Evolutionary conservation across 1,140 invertebrate genomes (phyloP).

Genomic region (Heliothis subflexa): DNA sequence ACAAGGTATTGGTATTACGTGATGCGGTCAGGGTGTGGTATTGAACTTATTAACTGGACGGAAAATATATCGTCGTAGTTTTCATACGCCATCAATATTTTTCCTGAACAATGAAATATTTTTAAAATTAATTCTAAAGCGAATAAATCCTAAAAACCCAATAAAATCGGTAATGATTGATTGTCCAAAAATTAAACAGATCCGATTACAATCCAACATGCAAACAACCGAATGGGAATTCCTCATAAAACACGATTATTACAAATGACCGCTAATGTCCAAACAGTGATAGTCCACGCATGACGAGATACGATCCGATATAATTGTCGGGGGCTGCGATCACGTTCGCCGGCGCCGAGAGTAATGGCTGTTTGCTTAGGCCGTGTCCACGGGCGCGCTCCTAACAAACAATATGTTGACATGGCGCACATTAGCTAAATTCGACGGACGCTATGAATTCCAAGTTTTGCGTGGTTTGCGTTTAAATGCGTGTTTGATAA

Average conservation of each 20-base stretch:
- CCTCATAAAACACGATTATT: conserved; percentile 40
- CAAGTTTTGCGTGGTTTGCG: conserved; percentile 46
- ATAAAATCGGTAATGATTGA: background rate
- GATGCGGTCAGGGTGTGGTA: background rate
- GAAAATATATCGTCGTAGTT: background rate
- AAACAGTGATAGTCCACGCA: conserved; percentile 40
- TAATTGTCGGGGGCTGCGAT: conserved; percentile 59
- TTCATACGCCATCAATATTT: background rate
- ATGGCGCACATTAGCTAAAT: conserved; percentile 64
- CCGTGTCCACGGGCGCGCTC: conserved; percentile 59
- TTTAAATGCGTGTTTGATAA: conserved; percentile 41
- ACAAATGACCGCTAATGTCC: conserved; percentile 41
- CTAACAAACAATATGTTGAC: conserved; percentile 64
- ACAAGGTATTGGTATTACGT: conserved; percentile 11
- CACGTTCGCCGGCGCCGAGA: conserved; percentile 60
- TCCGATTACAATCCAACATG: background rate
- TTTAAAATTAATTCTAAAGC: too few species aligned
- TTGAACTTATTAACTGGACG: background rate
- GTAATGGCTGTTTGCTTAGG: conserved; percentile 80
- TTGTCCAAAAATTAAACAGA: background rate
- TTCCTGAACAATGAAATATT: too few species aligned
- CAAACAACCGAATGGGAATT: conserved; percentile 26
- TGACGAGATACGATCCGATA: conserved; percentile 45
- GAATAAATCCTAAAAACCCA: too few species aligned
- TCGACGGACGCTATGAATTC: conserved; percentile 60